Evolutionary conservation across 1,140 invertebrate species (phyloP).

Genomic region (Conopomorpha cramerella): DNA sequence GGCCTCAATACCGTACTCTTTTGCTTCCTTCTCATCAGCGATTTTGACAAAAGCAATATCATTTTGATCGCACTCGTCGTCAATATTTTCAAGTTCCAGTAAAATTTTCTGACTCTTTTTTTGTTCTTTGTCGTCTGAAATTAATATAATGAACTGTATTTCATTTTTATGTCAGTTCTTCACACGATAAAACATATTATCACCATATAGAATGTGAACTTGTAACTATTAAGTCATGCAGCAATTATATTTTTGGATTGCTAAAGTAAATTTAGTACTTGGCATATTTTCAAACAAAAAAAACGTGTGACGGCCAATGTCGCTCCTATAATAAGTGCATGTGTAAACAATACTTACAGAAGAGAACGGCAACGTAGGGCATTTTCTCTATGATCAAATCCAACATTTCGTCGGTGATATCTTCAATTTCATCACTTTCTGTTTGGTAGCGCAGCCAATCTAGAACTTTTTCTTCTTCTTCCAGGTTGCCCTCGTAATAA

Average conservation of each 20-base stretch:
- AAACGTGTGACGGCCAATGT: not conserved
- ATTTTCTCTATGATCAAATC: conserved; percentile 89
- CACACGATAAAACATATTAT: too few relatives aligned
- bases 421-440: conserved; percentile 90
- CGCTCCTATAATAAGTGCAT: conserved; percentile 6
- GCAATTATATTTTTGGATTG: conserved; percentile 8
- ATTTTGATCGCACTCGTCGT: conserved; percentile 91
- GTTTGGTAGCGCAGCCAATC: conserved; percentile 85
- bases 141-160: conserved; percentile 41
- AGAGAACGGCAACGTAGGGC: conserved; percentile 84
- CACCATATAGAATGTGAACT: too few relatives aligned
- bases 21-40: conserved; percentile 84
- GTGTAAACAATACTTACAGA: conserved; percentile 74
- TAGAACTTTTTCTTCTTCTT: conserved; percentile 88
- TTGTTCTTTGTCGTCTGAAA: conserved; percentile 88
- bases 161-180: conserved; percentile 50
- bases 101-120: conserved; percentile 89
- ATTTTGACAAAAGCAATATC: conserved; percentile 94
- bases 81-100: conserved; percentile 88
- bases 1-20: conserved; percentile 85
- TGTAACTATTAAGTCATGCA: too few relatives aligned
- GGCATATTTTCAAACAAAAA: conserved; percentile 17
- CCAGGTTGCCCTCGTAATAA: conserved; percentile 86
- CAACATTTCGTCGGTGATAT: conserved; percentile 93
- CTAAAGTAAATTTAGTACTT: conserved; percentile 16